These are phyloP conservation scores for Melipona beecheii DNA, from an alignment of 2,888 invertebrate species.

Conservation along the genomic window DNA sequence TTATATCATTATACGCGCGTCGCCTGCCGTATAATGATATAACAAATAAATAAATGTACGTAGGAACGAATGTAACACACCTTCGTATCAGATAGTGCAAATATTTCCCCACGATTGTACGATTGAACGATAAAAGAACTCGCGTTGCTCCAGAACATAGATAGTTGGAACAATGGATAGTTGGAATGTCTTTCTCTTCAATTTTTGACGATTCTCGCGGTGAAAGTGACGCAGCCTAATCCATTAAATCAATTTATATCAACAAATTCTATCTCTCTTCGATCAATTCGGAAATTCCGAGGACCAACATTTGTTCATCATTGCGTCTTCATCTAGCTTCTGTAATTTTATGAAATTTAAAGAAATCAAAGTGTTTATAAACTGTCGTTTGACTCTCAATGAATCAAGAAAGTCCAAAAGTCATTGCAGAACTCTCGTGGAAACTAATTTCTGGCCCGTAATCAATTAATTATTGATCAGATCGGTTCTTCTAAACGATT, in stretches of 20 bases:
- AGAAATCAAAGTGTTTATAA: too few relatives aligned
- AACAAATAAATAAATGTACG: not conserved
- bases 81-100: not conserved
- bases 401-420: too few relatives aligned
- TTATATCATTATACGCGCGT: too few relatives aligned
- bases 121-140: slow-evolving; percentile 14
- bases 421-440: not conserved
- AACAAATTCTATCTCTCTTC: too few relatives aligned
- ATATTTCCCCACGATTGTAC: slow-evolving; percentile 31
- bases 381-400: too few relatives aligned
- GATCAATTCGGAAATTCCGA: too few relatives aligned
- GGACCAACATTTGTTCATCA: too few relatives aligned
- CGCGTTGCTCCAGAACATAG: not conserved
- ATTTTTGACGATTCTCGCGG: too few relatives aligned
- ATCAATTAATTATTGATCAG: not conserved
- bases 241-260: too few relatives aligned
- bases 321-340: too few relatives aligned
- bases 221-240: not conserved
- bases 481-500: slow-evolving; percentile 32
- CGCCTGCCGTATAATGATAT: not conserved
- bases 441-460: not conserved
- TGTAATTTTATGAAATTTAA: too few relatives aligned
- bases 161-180: not conserved
- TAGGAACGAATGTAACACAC: not conserved
- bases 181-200: not conserved